Evolutionary conservation across 1,140 invertebrate species (phyloP).

Genomic region (Oncopodura yosiiana): DNA sequence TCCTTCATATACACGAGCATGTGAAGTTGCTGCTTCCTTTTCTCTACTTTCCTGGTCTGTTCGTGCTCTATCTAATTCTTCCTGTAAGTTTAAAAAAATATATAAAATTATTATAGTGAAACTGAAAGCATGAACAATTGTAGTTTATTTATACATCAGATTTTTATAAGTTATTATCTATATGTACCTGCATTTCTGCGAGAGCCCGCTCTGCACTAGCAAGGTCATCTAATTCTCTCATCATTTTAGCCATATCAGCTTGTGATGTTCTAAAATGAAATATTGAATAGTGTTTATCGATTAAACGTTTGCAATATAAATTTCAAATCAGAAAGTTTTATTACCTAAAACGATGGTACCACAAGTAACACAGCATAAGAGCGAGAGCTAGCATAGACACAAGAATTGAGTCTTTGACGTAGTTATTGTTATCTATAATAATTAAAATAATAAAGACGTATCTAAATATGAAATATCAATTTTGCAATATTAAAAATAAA

Average conservation of each 20-base stretch:
- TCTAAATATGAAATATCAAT: slow-evolving; percentile 1
- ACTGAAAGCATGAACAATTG: not conserved
- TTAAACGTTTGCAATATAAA: too few species aligned
- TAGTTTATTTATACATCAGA: not conserved
- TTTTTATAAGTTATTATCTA: not conserved
- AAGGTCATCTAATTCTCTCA: slow-evolving; percentile 83
- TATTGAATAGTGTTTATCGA: too few species aligned
- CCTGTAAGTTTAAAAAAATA: slow-evolving; percentile 39
- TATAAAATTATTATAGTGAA: not conserved
- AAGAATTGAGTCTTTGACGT: slow-evolving; percentile 78
- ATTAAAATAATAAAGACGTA: slow-evolving; percentile 17
- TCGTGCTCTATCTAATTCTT: slow-evolving; percentile 52
- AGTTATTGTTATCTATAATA: slow-evolving; percentile 56
- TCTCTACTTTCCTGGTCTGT: slow-evolving; percentile 60
- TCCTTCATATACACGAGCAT: slow-evolving; percentile 53
- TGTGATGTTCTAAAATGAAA: slow-evolving; percentile 77
- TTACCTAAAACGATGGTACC: slow-evolving; percentile 77
- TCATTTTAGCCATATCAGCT: slow-evolving; percentile 73
- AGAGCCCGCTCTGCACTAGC: slow-evolving; percentile 78
- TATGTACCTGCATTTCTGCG: slow-evolving; percentile 63
- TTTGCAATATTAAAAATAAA: not conserved
- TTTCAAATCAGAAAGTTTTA: too few species aligned
- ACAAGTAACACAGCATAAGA: slow-evolving; percentile 79
- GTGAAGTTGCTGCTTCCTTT: slow-evolving; percentile 56
- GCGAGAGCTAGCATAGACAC: slow-evolving; percentile 70